Base-by-base conservation (phyloP, 1,140 invertebrate species). In the Hyles euphorbiae region DNA sequence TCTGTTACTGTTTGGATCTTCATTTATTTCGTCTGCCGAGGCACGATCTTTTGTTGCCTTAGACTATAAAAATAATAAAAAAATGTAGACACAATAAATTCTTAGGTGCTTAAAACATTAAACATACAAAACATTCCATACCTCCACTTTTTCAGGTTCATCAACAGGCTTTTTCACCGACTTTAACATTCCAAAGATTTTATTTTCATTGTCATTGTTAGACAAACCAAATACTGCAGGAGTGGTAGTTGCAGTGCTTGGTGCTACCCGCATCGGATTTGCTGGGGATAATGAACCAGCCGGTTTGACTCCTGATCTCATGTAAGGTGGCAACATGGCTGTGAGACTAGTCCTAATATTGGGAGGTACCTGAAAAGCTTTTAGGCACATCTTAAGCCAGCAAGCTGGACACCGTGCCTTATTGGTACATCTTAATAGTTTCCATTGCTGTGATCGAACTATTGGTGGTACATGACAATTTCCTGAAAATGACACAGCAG, bases 351-450 rank as follows among this genome's bases (percentile, higher is more conserved):
- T 85, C 72, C 92, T 92, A 53, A 95, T 89, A 9, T 89, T 90
- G 47, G 91, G 83, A 55, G 95, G 94, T 70, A 96, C 92, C 81
- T 95, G 93, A 81, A 96, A 95, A 51, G 93, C 92, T 66, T 93
- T 92, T 10, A 97, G 80, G 79, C 95, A 96, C 89, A 95, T 93
- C 82, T 95, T 95, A 3, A 97, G 87, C 95, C 95, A 96, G 77
- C 96, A 97, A n/a, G 95, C 95, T 57, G 94, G 93, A 87, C 96
- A 96, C 46, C 95, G 87, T 48, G 92, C 90, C 71, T 93, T 93
- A 71, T 94, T 94, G 48, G 93, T 91, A 74, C 93, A 93, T 76
- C 91, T 90, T 76, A 91, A 89, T 72, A 93, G 81, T 78, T 95
- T 95, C 91, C 93, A 94, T 57, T 94, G 91, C 68, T 93, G 93